Evolutionary conservation across 35 echinoderm and acorn worm species (phyloP).

Genomic region (Anneissia japonica): DNA sequence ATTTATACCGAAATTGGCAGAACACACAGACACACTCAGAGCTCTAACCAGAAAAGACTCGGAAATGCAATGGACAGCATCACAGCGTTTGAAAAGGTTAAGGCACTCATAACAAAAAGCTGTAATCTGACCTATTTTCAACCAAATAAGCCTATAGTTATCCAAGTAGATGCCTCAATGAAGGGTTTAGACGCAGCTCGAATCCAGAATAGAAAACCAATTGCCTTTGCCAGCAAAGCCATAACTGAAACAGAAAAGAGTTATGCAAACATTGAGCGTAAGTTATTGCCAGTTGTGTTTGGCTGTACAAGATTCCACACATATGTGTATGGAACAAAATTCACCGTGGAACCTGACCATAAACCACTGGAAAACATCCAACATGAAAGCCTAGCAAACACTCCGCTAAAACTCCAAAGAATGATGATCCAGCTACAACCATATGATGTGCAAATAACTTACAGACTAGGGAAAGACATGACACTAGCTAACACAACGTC

Average conservation of each 20-base stretch:
- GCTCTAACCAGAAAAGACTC: not conserved
- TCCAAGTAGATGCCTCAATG: constrained; percentile 41
- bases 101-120: constrained; percentile 21
- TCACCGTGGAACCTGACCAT: constrained; percentile 48
- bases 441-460: not conserved
- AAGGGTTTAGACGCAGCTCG: constrained; percentile 39
- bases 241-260: constrained; percentile 37
- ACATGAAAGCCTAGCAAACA: constrained; percentile 36
- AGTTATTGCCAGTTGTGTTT: constrained; percentile 63
- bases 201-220: constrained; percentile 12
- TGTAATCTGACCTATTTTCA: constrained; percentile 31
- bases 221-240: constrained; percentile 47
- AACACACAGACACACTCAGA: not conserved
- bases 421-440: not conserved
- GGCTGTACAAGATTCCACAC: constrained; percentile 45
- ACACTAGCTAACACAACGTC: not conserved
- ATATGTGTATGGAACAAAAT: constrained; percentile 52
- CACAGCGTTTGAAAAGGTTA: constrained; percentile 24
- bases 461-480: not conserved
- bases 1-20: constrained; percentile 1
- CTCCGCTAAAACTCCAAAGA: constrained; percentile 52
- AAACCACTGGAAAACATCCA: constrained; percentile 53
- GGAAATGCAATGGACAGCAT: constrained; percentile 15
- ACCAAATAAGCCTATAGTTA: not conserved
- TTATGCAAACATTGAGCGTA: constrained; percentile 44